Conservation (phyloP, 2,888 invertebrate species). For the Epinotia nisella region DNA sequence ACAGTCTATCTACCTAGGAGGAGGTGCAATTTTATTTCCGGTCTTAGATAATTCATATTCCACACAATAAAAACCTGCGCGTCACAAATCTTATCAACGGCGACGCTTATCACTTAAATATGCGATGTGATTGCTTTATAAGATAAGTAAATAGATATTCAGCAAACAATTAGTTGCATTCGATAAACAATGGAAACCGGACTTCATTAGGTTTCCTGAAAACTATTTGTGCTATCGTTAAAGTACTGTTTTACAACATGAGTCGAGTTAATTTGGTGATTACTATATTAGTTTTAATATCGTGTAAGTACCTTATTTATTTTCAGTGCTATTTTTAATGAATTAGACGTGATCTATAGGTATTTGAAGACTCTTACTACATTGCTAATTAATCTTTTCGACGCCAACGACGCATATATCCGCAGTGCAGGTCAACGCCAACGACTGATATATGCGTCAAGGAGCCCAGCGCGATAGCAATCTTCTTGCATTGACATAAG, state of each 20-base stretch:
- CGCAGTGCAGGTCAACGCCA: too few species aligned
- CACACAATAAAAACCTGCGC: slow-evolving; percentile 6
- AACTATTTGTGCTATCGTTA: slow-evolving; percentile 12
- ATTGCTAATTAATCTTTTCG: too few species aligned
- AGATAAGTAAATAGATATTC: slow-evolving; percentile 25
- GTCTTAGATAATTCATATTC: not conserved
- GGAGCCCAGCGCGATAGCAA: too few species aligned
- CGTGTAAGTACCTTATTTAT: slow-evolving; percentile 47
- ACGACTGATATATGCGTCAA: too few species aligned
- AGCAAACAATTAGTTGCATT: slow-evolving; percentile 37
- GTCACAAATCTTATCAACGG: slow-evolving; percentile 41
- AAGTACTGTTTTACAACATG: slow-evolving; percentile 44
- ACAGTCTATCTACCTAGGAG: too few species aligned
- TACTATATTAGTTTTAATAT: slow-evolving; percentile 39
- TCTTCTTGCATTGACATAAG: too few species aligned
- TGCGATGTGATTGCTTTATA: slow-evolving; percentile 26
- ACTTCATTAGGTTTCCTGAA: not conserved
- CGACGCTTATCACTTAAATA: slow-evolving; percentile 33
- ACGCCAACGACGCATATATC: too few species aligned
- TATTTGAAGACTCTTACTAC: not conserved
- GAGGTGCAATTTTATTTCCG: not conserved
- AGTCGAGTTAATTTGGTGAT: slow-evolving; percentile 44
- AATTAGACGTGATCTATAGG: not conserved
- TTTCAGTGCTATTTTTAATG: not conserved
- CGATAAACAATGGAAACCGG: slow-evolving; percentile 32